Conservation (phyloP, 2,113 vertebrate genomes). For the Calyptomena viridis region DNA sequence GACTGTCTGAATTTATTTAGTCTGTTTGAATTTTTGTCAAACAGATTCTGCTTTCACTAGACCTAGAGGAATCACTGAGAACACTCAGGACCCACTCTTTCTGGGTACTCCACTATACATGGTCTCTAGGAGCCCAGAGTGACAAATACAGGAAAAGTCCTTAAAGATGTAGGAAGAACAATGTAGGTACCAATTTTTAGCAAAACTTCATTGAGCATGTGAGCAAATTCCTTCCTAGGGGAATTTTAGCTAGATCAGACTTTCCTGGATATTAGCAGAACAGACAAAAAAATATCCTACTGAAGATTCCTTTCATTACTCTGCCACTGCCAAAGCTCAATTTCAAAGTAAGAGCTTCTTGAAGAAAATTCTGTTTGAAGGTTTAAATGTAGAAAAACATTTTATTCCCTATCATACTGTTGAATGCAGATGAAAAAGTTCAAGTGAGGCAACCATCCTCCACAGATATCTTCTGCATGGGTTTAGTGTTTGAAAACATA, state of each 20-base stretch:
- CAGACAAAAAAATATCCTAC: neutral
- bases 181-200: neutral
- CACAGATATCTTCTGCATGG: neutral
- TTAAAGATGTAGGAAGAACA: neutral
- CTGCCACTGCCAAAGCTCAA: neutral
- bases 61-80: neutral
- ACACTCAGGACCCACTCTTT: neutral
- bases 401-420: neutral
- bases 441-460: neutral
- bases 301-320: neutral
- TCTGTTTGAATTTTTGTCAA: neutral
- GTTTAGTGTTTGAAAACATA: neutral
- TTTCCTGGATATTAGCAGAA: neutral
- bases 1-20: neutral
- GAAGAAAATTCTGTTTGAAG: constrained; percentile 10
- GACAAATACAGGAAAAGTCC: neutral
- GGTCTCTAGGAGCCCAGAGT: neutral
- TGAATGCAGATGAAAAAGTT: neutral
- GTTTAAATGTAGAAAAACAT: neutral
- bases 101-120: neutral
- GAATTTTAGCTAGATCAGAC: neutral
- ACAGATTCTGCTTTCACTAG: neutral
- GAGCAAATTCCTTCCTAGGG: neutral
- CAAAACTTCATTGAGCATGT: neutral
- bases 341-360: neutral